Evolutionary conservation across 2,888 invertebrate species (phyloP), one percentile per base, ranked within the genome.

Genomic region (Tyria jacobaeae): DNA sequence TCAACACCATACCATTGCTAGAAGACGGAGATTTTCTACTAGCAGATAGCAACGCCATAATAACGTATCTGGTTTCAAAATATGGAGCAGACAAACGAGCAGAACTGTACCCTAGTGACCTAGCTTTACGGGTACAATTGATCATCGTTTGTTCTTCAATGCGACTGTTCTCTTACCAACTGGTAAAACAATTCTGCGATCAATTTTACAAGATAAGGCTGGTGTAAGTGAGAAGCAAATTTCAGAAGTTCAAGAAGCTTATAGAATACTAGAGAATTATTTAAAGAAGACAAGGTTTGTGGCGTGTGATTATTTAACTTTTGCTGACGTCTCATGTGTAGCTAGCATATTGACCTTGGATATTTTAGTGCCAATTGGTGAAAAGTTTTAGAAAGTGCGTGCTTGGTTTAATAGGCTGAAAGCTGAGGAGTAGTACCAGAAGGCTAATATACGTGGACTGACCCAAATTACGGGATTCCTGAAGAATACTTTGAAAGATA

Each of bases 11-110:
- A 0, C 87, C 87, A 0, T 35, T 86, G 9, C 59, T 88, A 4
- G 86, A 86, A 83, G 87, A 87, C 17, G 82, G 77, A n/a, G 82
- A 84, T 27, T 85, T 83, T 35, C 31, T 73, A 0, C 60, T 88
- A 0, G 68, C 81, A 9, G 87, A 86, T 34, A 87, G 86, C 47
- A 86, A 86, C 37, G 83, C 87, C 0, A 88, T 88, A 15, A 75
- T 83, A 0, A 83, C 81, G 0, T 88, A 88, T 58, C 62, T 88
- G 14, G 79, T 83, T 0, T 82, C 85, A 0, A 88, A 86, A 58
- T 88, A 85, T 44, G 87, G 87, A 35, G 81, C 75, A 1, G 82
- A 83, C 0, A 79, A 80, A 37, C 68, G 76, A 51, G 71, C 76
- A 4, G 66, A 75, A 53, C 58, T 84, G 17, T 87, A 87, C 69